Evolutionary conservation across 1,140 invertebrate genomes (phyloP).

Genomic region (Drosophila sproati): DNA sequence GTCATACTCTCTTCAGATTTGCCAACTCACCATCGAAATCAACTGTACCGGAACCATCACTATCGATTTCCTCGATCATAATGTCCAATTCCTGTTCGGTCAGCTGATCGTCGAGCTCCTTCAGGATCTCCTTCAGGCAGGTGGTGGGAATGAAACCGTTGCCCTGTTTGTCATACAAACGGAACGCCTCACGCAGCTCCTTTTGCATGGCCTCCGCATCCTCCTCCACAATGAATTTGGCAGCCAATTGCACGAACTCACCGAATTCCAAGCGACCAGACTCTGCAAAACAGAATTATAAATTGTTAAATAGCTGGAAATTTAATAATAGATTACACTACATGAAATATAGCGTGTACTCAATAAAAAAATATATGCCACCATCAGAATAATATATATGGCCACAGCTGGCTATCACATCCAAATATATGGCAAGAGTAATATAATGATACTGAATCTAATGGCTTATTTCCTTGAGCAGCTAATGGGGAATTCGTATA

Average conservation of each 20-base stretch:
- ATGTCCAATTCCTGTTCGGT: slow-evolving; percentile 96
- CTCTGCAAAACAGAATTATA: slow-evolving; percentile 86
- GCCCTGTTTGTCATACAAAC: slow-evolving; percentile 94
- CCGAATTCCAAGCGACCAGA: slow-evolving; percentile 97
- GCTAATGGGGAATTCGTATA: slow-evolving; percentile 56
- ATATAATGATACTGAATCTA: slow-evolving; percentile 13
- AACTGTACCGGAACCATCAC: slow-evolving; percentile 92
- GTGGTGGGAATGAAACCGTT: slow-evolving; percentile 98
- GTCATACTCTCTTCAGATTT: background rate
- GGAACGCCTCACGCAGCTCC: slow-evolving; percentile 96
- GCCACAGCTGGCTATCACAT: background rate
- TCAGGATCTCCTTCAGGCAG: slow-evolving; percentile 95
- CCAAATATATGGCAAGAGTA: slow-evolving; percentile 5
- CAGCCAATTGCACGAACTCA: slow-evolving; percentile 96
- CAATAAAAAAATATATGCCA: slow-evolving; percentile 56
- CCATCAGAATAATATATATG: slow-evolving; percentile 7
- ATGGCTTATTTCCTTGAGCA: background rate
- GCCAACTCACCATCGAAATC: slow-evolving; percentile 88
- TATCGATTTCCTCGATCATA: slow-evolving; percentile 98
- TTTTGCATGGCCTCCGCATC: slow-evolving; percentile 97
- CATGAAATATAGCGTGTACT: slow-evolving; percentile 29
- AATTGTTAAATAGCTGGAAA: slow-evolving; percentile 33
- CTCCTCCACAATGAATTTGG: slow-evolving; percentile 97
- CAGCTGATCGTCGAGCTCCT: slow-evolving; percentile 96
- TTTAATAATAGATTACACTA: background rate